Conservation (phyloP, 1,140 invertebrate genomes). For the Pachypeltis micranthus region DNA sequence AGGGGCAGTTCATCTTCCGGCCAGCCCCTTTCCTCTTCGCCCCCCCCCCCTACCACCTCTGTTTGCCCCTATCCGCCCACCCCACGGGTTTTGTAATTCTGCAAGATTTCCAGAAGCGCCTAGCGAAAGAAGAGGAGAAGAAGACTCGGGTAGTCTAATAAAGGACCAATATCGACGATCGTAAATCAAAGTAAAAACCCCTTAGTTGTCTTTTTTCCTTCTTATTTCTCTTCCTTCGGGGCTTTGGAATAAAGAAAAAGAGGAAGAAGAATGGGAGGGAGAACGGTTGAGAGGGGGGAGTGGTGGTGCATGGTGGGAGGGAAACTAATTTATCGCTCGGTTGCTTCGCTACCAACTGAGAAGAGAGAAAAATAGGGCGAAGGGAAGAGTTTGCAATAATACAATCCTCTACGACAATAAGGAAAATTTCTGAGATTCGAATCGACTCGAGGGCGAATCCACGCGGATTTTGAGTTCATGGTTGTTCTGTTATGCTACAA, state of each 20-base stretch:
- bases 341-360: background rate
- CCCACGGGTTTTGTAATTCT: background rate
- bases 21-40: no score
- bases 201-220: background rate
- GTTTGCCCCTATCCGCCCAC: no score
- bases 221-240: background rate
- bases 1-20: background rate
- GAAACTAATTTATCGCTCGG: conserved; percentile 3
- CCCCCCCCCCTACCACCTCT: no score
- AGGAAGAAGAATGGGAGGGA: background rate
- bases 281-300: background rate
- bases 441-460: background rate
- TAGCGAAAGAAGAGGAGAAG: background rate
- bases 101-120: background rate
- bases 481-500: no score
- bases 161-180: conserved; percentile 14
- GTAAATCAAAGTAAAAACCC: conserved; percentile 17
- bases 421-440: background rate
- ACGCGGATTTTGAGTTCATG: no score
- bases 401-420: background rate
- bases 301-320: background rate
- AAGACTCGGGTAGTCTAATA: background rate
- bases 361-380: background rate
- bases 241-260: conserved; percentile 5
- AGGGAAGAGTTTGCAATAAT: background rate